These are phyloP conservation scores for Chymomyza amoena DNA, from an alignment of 2,888 invertebrate genomes.

Conservation along the genomic window DNA sequence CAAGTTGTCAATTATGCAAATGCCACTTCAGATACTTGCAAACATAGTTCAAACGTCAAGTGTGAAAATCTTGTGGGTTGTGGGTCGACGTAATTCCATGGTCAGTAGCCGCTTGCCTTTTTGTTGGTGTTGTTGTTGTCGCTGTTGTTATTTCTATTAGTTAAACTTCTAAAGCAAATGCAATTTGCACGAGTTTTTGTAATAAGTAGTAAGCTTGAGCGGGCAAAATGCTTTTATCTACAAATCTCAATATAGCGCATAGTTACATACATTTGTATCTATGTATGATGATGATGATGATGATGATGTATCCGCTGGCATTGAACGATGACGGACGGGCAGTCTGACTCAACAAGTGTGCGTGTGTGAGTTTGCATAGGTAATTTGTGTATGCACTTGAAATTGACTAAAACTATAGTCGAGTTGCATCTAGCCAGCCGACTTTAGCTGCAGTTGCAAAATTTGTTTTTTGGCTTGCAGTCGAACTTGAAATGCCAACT, in stretches of 20 bases:
- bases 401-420: conserved; percentile 40
- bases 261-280: conserved; percentile 30
- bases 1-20: conserved; percentile 63
- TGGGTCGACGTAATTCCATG: not conserved
- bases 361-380: conserved; percentile 58
- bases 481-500: conserved; percentile 63
- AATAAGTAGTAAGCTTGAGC: conserved; percentile 24
- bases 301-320: conserved; percentile 55
- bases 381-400: conserved; percentile 74
- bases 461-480: conserved; percentile 1
- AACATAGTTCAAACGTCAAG: not conserved
- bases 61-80: not conserved
- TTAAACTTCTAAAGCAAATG: conserved; percentile 60
- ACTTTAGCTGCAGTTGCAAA: conserved; percentile 11
- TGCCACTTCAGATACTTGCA: conserved; percentile 24
- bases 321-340: conserved; percentile 33
- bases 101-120: not conserved
- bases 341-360: conserved; percentile 57
- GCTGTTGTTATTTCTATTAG: not conserved
- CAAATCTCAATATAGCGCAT: not conserved
- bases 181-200: conserved; percentile 66
- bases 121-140: not conserved
- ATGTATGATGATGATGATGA: conserved; percentile 6
- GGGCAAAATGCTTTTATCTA: not conserved
- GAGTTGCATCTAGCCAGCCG: conserved; percentile 7